Conservation (phyloP, 2,797 vertebrate genomes). For the Oreochromis grahami region DNA sequence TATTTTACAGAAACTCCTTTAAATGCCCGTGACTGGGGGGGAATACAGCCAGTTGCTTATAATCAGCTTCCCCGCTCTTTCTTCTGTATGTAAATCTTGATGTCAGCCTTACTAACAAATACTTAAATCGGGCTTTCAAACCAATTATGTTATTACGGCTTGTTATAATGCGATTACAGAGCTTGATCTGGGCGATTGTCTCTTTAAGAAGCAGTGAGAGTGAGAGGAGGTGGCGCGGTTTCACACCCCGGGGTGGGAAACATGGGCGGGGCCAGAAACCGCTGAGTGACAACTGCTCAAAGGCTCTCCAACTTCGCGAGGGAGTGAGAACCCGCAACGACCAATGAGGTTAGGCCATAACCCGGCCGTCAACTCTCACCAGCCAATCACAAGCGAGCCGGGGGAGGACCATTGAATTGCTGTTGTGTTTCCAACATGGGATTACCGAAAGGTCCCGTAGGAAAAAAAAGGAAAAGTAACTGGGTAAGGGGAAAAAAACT, state of each 20-base stretch:
- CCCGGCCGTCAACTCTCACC: constrained; percentile 5
- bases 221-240: constrained; percentile 68
- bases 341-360: constrained; percentile 57
- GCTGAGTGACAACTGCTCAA: constrained; percentile 71
- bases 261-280: constrained; percentile 60
- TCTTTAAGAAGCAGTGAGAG: constrained; percentile 76
- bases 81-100: constrained; percentile 10
- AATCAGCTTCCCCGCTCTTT: not conserved
- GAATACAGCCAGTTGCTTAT: not conserved
- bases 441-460: constrained; percentile 46
- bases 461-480: constrained; percentile 66
- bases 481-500: constrained; percentile 65
- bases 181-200: constrained; percentile 51
- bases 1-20: not conserved
- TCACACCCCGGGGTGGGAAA: constrained; percentile 92
- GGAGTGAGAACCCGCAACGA: not conserved
- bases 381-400: constrained; percentile 55
- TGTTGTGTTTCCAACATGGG: constrained; percentile 86
- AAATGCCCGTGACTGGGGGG: not conserved
- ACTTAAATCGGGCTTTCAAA: constrained; percentile 26
- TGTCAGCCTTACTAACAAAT: not conserved
- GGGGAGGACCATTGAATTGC: constrained; percentile 39
- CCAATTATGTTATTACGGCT: constrained; percentile 64
- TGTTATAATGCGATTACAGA: constrained; percentile 71
- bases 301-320: constrained; percentile 21